A percentile compares a stretch with the other conserved stretches of the same genome.
These are phyloP conservation scores for Dryobotodes eremita DNA, from an alignment of 2,888 invertebrate genomes.

Conservation along the genomic window DNA sequence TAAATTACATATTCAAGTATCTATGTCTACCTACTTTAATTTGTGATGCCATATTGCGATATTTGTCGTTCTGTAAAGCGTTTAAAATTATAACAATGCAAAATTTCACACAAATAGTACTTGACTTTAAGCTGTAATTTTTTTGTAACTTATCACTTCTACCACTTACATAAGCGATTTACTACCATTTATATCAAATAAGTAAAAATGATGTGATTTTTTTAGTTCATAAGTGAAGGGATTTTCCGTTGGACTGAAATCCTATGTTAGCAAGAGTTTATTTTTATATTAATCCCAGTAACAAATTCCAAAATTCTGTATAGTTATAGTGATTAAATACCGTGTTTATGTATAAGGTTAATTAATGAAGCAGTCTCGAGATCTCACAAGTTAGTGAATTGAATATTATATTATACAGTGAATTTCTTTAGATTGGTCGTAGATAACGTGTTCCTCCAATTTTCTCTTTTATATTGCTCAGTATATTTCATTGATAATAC, in stretches of 20 bases:
- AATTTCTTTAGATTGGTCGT: slow-evolving; percentile 36
- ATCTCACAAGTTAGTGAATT: slow-evolving; percentile 57
- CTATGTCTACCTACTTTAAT: neutral
- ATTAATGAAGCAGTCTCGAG: slow-evolving; percentile 44
- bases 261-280: slow-evolving; percentile 51
- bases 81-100: slow-evolving; percentile 11
- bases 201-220: slow-evolving; percentile 77
- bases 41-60: slow-evolving; percentile 50
- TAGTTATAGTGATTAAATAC: slow-evolving; percentile 39
- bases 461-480: slow-evolving; percentile 52
- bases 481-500: slow-evolving; percentile 34
- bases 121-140: slow-evolving; percentile 9
- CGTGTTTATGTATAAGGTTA: slow-evolving; percentile 43
- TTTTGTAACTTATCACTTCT: slow-evolving; percentile 25
- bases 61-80: slow-evolving; percentile 4
- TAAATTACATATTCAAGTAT: neutral
- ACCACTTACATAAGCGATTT: slow-evolving; percentile 38
- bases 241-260: slow-evolving; percentile 55
- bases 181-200: slow-evolving; percentile 66
- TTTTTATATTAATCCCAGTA: slow-evolving; percentile 60
- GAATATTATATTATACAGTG: slow-evolving; percentile 39
- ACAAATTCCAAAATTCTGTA: slow-evolving; percentile 52
- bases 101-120: slow-evolving; percentile 10
- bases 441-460: slow-evolving; percentile 38
- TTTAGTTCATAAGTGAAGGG: slow-evolving; percentile 73